Evolutionary conservation across 2,888 invertebrate species (phyloP), one percentile per base, ranked within the genome.

Genomic region (Agrotis ipsilon): DNA sequence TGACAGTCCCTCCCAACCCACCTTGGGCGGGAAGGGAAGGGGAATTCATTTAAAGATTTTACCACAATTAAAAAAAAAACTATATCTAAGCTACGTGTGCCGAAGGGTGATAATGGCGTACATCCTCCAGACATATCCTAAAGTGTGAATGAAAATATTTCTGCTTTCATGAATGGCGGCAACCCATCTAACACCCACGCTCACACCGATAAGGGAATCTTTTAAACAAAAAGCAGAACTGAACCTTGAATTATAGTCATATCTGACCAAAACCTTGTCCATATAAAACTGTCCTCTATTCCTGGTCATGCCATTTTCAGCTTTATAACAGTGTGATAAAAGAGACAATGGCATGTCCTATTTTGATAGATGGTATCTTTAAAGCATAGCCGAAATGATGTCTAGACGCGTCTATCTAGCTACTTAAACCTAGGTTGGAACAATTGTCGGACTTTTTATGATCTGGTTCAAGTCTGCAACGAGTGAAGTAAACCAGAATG

Each of bases 131-230:
- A 18, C 3, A 21, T 24, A n/a, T 16, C 13, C 49, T 60, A 57
- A 46, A 63, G 54, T 55, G 57, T 83, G 68, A 77, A 85, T 71
- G 71, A 68, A 69, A 57, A 63, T 6, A 16, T 19, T 58, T 45
- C 19, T n/a, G 32, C 11, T 7, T 27, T 3, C n/a, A 48, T 80
- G 73, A 83, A 83, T 77, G 74, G 7, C 58, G 19, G 27, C 19
- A 45, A 67, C 39, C 7, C 13, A 51, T 45, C 14, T 67, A 69
- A 78, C 80, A 79, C 80, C 82, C 75, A 81, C 78, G 78, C 76
- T 58, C 74, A 81, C 80, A 83, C 85, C 75, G 78, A 81, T 83
- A 86, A 80, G 81, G 85, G 68, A 76, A 82, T 84, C 80, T 80
- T 74, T 66, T 11, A 27, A 19, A 74, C 58, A 75, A 77, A 86